These are phyloP conservation scores for Aegotheles bennettii DNA, from an alignment of 2,113 vertebrate species.

Conservation along the genomic window DNA sequence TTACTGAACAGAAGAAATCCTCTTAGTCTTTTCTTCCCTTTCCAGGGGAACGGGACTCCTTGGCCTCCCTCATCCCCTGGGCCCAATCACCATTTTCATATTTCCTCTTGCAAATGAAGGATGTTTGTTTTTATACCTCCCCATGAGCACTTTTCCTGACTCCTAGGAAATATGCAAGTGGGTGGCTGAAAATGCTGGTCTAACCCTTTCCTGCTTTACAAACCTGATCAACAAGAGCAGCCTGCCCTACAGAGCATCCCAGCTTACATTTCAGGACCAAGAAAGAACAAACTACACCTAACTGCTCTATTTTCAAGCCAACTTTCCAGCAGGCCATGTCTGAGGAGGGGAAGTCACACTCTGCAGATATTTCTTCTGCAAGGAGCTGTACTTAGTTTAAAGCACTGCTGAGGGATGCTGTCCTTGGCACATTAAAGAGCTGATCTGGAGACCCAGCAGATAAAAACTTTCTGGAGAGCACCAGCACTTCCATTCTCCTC, in stretches of 20 bases:
- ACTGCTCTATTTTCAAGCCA: background rate
- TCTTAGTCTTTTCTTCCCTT: background rate
- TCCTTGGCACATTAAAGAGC: background rate
- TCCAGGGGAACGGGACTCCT: background rate
- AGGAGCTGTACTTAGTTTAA: background rate
- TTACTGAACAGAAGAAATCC: background rate
- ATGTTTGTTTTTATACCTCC: background rate
- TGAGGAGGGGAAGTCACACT: background rate
- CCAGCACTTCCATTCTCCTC: background rate
- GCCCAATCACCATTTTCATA: background rate
- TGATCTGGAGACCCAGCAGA: background rate
- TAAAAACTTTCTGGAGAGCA: background rate
- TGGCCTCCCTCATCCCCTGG: background rate
- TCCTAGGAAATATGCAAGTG: background rate
- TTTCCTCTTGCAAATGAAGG: background rate
- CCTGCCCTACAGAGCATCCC: background rate
- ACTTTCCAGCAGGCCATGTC: rapidly evolving
- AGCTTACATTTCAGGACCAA: background rate
- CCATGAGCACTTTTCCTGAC: background rate
- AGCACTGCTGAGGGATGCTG: background rate
- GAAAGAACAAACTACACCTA: background rate
- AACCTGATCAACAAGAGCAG: background rate
- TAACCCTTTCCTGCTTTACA: background rate
- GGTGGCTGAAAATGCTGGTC: background rate
- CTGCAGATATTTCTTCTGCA: background rate